Evolutionary conservation across 92 coral and sea anemone species (phyloP).

Genomic region (Umimayanthus kanabou): DNA sequence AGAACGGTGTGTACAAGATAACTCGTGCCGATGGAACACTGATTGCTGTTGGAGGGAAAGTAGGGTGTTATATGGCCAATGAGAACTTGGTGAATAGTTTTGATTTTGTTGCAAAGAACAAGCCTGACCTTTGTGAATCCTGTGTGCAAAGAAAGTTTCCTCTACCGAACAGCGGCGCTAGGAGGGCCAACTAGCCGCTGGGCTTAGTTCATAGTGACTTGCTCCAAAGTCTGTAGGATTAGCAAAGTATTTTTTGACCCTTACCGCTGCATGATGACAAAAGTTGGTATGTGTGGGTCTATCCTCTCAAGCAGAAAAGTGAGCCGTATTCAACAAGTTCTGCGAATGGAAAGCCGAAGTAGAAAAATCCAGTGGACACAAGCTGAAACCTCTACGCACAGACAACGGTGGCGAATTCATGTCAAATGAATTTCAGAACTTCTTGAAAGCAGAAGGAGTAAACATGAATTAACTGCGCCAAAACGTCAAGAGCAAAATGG

Average conservation of each 20-base stretch:
- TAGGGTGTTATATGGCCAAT: constrained; percentile 13
- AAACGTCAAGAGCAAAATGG: constrained; percentile 63
- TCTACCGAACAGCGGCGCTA: constrained; percentile 39
- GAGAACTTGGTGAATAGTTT: constrained; percentile 51
- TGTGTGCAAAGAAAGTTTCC: constrained; percentile 30
- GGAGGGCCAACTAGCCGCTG: constrained; percentile 54
- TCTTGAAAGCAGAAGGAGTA: constrained; percentile 47
- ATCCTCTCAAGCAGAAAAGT: constrained; percentile 56
- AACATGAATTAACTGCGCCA: constrained; percentile 37
- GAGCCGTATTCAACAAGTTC: constrained; percentile 59
- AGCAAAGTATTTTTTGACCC: constrained; percentile 59
- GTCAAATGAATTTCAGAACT: constrained; percentile 57
- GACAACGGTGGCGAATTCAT: constrained; percentile 67
- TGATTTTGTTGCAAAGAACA: constrained; percentile 43
- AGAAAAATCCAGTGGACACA: constrained; percentile 62
- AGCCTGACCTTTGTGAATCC: constrained; percentile 54
- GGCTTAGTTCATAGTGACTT: constrained; percentile 64
- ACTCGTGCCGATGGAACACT: too few relatives aligned
- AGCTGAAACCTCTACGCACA: constrained; percentile 52
- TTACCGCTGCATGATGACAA: constrained; percentile 56
- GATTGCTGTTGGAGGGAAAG: too few relatives aligned
- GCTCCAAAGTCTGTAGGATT: constrained; percentile 58
- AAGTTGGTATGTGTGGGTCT: constrained; percentile 62
- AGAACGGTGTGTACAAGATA: too few relatives aligned
- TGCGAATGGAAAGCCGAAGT: constrained; percentile 54